Base-by-base conservation (phyloP, 2,888 invertebrate genomes). In the Microplitis deprimator region DNA sequence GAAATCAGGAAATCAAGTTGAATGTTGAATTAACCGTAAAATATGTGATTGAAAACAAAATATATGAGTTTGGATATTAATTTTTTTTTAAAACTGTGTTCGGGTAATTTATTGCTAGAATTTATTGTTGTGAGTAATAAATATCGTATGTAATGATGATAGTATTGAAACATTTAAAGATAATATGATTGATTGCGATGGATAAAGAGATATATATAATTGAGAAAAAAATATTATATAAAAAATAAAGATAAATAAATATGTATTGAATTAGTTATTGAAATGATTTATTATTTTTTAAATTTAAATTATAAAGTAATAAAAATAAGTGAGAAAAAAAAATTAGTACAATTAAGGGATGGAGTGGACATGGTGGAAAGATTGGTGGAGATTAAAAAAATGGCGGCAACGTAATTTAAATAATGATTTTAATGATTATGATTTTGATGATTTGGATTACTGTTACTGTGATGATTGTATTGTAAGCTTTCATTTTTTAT, bases 281-380 rank as follows among this genome's bases (percentile, higher is more conserved):
- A 13, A 50, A 50, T 50, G 5, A 50, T 50, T 8, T 10, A 50
- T 50, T 68, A 13, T 38, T 68, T 29, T n/a, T 17, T 16, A 8
- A 60, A 7, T 61, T 62, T 2, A 10, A 62, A 62, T 62, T 7
- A 62, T 7, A 62, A 62, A 62, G 20, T 38, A 8, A 68, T 39
- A 17, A 41, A 68, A 38, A 16, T 17, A 16, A 29, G 8, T 40
- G 41, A 41, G 38, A 39, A 39, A 68, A 17, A 20, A 29, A 29
- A 29, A 29, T 29, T 68, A 6, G 13, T 20, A 16, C 10, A 60
- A 40, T 72, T 72, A 17, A 65, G 81, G 69, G 60, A 94, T 95
- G 94, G 95, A 95, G 91, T 95, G 95, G 94, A 93, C 93, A 85
- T 94, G 95, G 94, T 91, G 94, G 86, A 94, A 94, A 90, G 94